Conservation (phyloP, 2,113 vertebrate species). For the Syrrhaptes paradoxus region DNA sequence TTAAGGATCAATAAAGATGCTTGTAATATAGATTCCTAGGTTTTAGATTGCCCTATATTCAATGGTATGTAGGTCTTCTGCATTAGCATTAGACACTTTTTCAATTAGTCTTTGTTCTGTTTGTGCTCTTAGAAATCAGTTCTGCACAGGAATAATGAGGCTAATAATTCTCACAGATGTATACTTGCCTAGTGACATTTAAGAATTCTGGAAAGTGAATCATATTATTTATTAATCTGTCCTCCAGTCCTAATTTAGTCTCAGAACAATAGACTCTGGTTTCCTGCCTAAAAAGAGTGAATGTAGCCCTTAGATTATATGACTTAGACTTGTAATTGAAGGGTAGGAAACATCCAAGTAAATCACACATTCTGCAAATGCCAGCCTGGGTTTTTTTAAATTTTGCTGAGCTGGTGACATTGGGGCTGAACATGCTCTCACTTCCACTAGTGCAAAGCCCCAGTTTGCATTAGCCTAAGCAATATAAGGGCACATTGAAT, state of each 20-base stretch:
- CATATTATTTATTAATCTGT: constrained; percentile 59
- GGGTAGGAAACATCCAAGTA: neutral
- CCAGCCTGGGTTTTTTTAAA: neutral
- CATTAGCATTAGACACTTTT: constrained; percentile 12
- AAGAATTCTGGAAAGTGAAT: constrained; percentile 24
- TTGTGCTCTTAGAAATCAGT: constrained; percentile 34
- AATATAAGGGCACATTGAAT: neutral
- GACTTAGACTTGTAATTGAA: neutral
- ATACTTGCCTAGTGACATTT: constrained; percentile 21
- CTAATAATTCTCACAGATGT: constrained; percentile 42
- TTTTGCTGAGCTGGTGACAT: neutral
- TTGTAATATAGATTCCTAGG: neutral
- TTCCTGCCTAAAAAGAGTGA: constrained; percentile 6
- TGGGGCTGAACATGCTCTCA: neutral
- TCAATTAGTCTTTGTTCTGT: constrained; percentile 28
- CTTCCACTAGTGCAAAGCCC: neutral
- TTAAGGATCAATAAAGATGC: neutral
- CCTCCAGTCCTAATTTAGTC: constrained; percentile 29
- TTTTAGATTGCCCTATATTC: constrained; percentile 33
- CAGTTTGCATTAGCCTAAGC: neutral
- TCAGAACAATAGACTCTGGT: constrained; percentile 16
- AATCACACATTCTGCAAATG: constrained; percentile 2
- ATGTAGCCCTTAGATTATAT: neutral
- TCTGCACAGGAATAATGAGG: constrained; percentile 32
- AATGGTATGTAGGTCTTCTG: neutral